Evolutionary conservation across 1,140 invertebrate species (phyloP).

Genomic region (Trichonephila clavata): DNA sequence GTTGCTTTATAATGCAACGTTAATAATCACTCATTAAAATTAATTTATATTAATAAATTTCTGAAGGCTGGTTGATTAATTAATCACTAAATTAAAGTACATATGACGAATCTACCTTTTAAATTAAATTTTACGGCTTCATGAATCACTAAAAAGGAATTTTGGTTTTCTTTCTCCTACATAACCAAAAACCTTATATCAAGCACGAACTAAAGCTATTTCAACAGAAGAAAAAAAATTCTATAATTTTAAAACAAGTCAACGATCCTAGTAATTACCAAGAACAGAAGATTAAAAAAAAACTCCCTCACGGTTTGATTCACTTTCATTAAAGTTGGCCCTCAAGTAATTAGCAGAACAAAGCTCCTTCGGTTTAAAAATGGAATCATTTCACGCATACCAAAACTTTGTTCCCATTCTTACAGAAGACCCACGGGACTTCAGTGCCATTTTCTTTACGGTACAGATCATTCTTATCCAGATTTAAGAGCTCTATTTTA

Average conservation of each 20-base stretch:
- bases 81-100: too few species aligned
- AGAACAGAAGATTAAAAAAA: neutral
- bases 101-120: too few species aligned
- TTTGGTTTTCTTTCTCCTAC: too few species aligned
- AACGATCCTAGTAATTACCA: neutral
- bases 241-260: neutral
- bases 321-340: neutral
- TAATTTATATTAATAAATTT: too few species aligned
- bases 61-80: too few species aligned
- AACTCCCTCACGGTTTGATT: neutral
- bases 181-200: too few species aligned
- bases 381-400: neutral
- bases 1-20: too few species aligned
- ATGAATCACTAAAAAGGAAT: too few species aligned
- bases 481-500: neutral
- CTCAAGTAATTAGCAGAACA: constrained; percentile 12
- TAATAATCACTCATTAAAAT: too few species aligned
- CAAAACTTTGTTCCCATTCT: neutral
- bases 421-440: neutral
- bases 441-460: neutral
- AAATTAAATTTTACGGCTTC: too few species aligned
- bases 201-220: neutral
- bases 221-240: neutral
- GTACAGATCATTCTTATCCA: neutral
- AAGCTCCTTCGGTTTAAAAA: neutral